These are phyloP conservation scores for Neolamprologus ventralis DNA, from an alignment of 2,113 vertebrate species.

Conservation along the genomic window DNA sequence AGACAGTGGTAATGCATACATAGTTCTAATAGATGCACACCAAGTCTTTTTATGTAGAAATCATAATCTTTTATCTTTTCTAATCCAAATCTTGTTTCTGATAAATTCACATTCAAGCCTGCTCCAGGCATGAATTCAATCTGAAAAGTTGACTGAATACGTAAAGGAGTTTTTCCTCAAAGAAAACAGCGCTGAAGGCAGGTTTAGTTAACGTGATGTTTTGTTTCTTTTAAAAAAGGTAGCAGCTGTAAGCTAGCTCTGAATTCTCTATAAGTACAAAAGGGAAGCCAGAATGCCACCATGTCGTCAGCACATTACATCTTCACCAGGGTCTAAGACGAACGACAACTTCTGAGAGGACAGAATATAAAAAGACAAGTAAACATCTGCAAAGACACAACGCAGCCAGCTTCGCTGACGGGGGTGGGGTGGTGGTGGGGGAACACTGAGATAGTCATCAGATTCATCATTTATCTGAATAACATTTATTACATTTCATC, in stretches of 20 bases:
- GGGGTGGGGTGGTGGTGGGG: not conserved
- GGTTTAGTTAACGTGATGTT: not conserved
- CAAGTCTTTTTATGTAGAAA: not conserved
- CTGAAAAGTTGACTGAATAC: not conserved
- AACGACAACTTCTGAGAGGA: conserved; percentile 5
- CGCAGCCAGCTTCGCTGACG: not conserved
- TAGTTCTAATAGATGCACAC: not conserved
- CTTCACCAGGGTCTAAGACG: conserved; percentile 37
- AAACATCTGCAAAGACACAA: conserved; percentile 43
- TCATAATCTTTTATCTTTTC: not conserved
- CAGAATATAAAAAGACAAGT: conserved; percentile 44
- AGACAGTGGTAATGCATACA: conserved; percentile 2
- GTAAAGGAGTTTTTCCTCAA: not conserved
- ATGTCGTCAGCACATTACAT: conserved; percentile 6
- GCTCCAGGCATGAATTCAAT: not conserved
- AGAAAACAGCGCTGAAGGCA: not conserved
- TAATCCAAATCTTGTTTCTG: not conserved
- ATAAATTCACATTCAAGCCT: conserved; percentile 48
- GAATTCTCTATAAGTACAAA: not conserved
- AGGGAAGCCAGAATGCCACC: not conserved
- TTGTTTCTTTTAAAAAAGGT: not conserved
- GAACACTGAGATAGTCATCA: conserved; percentile 5
- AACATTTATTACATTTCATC: conserved; percentile 11
- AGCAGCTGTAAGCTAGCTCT: not conserved
- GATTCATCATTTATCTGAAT: not conserved